Evolutionary conservation across 2,113 vertebrate genomes (phyloP), one percentile per base, ranked within the genome.

Genomic region (Synchiropus splendidus): DNA sequence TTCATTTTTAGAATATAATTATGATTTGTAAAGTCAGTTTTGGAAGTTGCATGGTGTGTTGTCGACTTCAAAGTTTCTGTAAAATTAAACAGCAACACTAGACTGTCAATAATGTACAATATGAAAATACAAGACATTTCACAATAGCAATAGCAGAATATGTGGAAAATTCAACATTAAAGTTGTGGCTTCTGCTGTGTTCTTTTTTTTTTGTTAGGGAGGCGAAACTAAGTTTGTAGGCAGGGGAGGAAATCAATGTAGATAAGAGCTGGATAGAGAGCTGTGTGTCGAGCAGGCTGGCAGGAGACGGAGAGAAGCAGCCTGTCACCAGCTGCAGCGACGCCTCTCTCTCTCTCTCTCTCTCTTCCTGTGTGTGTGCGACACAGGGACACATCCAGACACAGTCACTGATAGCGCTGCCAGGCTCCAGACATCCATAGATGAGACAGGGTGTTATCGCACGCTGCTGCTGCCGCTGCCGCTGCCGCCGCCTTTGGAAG

Each of bases 201-300:
- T 8, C 8, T 27, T 27, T 4, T 27, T 27, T 27, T 68, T 56
- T 58, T 61, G 71, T 64, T 61, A 64, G 61, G 65, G 62, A 53
- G 60, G 49, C 39, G 64, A 61, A 66, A 74, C 70, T 72, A 68
- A 74, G 60, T 74, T 78, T 59, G 58, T 56, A 79, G 58, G 68
- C 66, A 64, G 49, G 57, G 66, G 51, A 64, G 63, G 65, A 76
- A 78, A 74, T 68, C 67, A 64, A 51, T 61, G 54, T 16, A 59
- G 72, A 78, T 72, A 71, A 69, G 68, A 50, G 66, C 41, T 70
- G 67, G 69, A 77, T 71, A 66, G 68, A 67, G 72, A 64, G 76
- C 60, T 43, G 51, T 67, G 61, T 73, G 71, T 67, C 59, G 55
- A 66, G 71, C 72, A 67, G 66, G 67, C 57, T 75, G 67, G 64